phyloP scores from a whole-genome alignment of 2,113 vertebrate genomes.

The Mus musculus region GRCm39 chr2:43679501-43680000 shows the following conservation, averaged over 20 bases:
- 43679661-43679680: background rate
- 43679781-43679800: background rate
- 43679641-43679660: background rate
- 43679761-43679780: background rate
- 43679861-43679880: background rate
- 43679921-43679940: background rate
- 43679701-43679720: background rate
- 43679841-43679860: background rate
- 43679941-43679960: background rate
- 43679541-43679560: background rate
- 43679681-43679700: background rate
- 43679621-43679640: background rate
- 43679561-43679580: background rate
- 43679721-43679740: background rate
- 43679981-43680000: background rate
- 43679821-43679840: slow-evolving; percentile 13
- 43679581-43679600: background rate
- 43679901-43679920: background rate
- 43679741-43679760: slow-evolving; percentile 33
- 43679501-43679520: rapidly evolving
- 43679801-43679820: background rate
- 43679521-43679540: rapidly evolving
- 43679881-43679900: background rate
- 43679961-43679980: background rate
- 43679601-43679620: background rate